Evolutionary conservation across 2,113 vertebrate genomes (phyloP).

Genomic region (Phaethornis superciliosus): DNA sequence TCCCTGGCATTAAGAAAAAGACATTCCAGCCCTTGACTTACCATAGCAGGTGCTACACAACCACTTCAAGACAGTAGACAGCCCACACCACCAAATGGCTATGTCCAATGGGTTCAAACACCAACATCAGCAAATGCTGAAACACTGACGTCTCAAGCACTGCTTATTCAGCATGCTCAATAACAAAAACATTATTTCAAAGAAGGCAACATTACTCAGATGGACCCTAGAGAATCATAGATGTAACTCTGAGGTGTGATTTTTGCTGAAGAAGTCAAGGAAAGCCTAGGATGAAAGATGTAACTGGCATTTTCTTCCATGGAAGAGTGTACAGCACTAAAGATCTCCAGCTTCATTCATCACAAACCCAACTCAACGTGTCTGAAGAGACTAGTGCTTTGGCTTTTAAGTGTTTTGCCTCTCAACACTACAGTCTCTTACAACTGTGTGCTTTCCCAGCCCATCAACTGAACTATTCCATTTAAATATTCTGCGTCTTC

Average conservation of each 20-base stretch:
- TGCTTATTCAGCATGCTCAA: background rate
- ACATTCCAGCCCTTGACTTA: background rate
- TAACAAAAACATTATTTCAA: rapidly evolving
- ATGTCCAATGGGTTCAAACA: background rate
- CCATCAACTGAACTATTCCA: background rate
- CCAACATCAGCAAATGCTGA: background rate
- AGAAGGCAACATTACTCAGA: background rate
- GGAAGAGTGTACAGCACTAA: rapidly evolving
- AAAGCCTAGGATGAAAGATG: background rate
- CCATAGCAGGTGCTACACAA: background rate
- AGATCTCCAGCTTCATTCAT: background rate
- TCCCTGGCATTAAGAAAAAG: background rate
- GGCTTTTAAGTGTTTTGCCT: background rate
- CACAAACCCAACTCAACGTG: background rate
- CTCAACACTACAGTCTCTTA: background rate
- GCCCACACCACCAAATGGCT: background rate
- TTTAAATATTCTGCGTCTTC: background rate
- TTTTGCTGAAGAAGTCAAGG: background rate
- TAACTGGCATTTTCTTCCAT: background rate
- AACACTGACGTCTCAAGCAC: background rate
- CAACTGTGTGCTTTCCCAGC: background rate
- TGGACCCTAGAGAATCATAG: background rate
- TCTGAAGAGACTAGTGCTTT: background rate
- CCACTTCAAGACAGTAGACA: background rate
- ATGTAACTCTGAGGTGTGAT: background rate